A percentile compares a stretch with the other conserved stretches of the same genome.
Evolutionary conservation across 2,797 vertebrate genomes (phyloP).

Genomic region (Botia kubotai): DNA sequence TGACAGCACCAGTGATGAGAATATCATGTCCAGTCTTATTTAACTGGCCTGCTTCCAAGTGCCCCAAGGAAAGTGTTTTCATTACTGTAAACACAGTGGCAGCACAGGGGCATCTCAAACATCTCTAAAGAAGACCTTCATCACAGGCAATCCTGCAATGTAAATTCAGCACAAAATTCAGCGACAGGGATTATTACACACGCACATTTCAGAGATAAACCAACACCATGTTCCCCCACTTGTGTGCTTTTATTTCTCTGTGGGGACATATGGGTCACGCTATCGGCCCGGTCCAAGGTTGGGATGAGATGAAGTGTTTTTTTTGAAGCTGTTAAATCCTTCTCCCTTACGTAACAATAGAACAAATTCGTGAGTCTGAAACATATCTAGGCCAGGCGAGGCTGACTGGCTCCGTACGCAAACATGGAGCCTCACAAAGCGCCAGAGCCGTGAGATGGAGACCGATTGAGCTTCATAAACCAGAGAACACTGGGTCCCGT

Average conservation of each 20-base stretch:
- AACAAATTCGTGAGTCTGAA: conserved; percentile 28
- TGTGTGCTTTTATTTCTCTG: conserved; percentile 35
- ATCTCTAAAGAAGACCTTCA: conserved; percentile 24
- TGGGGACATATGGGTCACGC: background rate
- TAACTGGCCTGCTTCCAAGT: conserved; percentile 29
- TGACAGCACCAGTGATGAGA: conserved; percentile 30
- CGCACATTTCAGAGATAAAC: conserved; percentile 8
- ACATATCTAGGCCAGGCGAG: conserved; percentile 31
- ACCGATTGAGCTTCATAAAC: background rate
- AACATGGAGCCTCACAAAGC: conserved; percentile 3
- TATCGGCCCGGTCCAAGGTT: conserved; percentile 3
- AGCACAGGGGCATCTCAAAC: conserved; percentile 28
- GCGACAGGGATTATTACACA: conserved; percentile 27
- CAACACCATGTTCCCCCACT: background rate
- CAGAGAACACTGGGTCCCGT: background rate
- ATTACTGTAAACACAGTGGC: conserved; percentile 36
- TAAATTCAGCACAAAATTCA: conserved; percentile 43
- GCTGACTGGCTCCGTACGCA: conserved; percentile 12
- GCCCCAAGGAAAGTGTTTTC: conserved; percentile 44
- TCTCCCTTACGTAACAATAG: conserved; percentile 26
- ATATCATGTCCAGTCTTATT: conserved; percentile 42
- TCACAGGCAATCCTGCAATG: conserved; percentile 11
- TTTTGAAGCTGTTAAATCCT: conserved; percentile 13
- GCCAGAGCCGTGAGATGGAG: background rate
- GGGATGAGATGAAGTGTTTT: conserved; percentile 16